Percentiles rank a stretch among this genome's conserved stretches.
Evolutionary conservation across 2,797 vertebrate genomes (phyloP).

Genomic region (Sebastes flavidus): DNA sequence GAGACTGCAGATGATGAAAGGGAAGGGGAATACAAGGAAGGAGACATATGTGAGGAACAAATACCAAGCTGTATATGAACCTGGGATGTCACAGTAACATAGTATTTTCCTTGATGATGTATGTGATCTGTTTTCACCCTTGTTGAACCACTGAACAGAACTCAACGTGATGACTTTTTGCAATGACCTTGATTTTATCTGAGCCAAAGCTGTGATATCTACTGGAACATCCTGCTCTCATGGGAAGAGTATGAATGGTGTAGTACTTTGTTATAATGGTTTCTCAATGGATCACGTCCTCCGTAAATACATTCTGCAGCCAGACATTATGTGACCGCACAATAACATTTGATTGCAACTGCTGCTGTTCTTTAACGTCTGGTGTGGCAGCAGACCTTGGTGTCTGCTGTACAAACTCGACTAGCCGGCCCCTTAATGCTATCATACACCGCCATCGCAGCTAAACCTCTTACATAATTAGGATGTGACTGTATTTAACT

Average conservation of each 20-base stretch:
- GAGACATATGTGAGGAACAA: not conserved
- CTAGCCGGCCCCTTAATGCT: conserved; percentile 27
- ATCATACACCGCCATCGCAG: conserved; percentile 33
- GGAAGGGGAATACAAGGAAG: not conserved
- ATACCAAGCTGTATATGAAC: not conserved
- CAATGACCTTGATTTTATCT: conserved; percentile 1
- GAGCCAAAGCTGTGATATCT: not conserved
- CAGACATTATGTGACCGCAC: not conserved
- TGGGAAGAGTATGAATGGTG: not conserved
- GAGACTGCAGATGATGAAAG: not conserved
- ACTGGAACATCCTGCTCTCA: conserved; percentile 2
- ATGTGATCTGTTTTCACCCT: not conserved
- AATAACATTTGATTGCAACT: not conserved
- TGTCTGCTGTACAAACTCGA: not conserved
- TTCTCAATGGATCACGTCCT: not conserved
- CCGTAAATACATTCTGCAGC: not conserved
- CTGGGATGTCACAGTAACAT: not conserved
- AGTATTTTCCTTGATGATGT: not conserved
- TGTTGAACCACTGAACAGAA: not conserved
- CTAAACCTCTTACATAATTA: conserved; percentile 53
- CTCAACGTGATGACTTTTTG: conserved; percentile 1
- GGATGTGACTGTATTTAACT: conserved; percentile 40
- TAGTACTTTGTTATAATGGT: not conserved
- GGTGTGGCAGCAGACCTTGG: not conserved
- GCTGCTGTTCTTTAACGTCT: conserved; percentile 6